A percentile compares a stretch with the other conserved stretches of the same genome.
Evolutionary conservation across 2,113 vertebrate genomes (phyloP).

Genomic region (Prochilodus magdalenae): DNA sequence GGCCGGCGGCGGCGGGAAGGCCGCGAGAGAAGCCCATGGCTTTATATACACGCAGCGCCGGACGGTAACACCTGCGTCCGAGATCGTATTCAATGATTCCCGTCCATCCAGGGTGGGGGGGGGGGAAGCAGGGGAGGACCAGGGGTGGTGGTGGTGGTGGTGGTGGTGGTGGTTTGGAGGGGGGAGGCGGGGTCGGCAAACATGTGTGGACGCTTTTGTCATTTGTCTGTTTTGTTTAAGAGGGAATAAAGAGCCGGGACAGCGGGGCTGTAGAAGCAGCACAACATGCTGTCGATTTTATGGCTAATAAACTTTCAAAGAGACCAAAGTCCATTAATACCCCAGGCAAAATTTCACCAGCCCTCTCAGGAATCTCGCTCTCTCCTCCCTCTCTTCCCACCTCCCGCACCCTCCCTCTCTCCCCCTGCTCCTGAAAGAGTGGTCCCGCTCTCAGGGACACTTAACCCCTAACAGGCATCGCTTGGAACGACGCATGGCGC

Average conservation of each 20-base stretch:
- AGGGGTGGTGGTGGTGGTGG: neutral
- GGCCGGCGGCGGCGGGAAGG: constrained; percentile 71
- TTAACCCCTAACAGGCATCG: constrained; percentile 29
- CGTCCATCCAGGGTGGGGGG: constrained; percentile 50
- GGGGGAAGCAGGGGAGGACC: neutral
- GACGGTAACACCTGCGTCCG: constrained; percentile 74
- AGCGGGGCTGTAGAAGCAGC: constrained; percentile 74
- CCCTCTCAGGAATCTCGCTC: constrained; percentile 80
- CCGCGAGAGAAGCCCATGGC: constrained; percentile 73
- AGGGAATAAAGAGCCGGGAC: constrained; percentile 67
- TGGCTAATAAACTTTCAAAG: constrained; percentile 96
- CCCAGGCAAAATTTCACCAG: constrained; percentile 80
- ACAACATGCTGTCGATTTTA: constrained; percentile 87
- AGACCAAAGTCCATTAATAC: constrained; percentile 88
- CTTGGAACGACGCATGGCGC: neutral
- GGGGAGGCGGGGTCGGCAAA: constrained; percentile 48
- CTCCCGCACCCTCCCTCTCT: neutral
- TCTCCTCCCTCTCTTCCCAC: constrained; percentile 69
- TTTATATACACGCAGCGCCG: constrained; percentile 73
- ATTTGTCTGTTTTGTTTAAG: constrained; percentile 73
- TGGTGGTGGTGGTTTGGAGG: no score
- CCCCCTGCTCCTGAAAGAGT: neutral
- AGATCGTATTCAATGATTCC: constrained; percentile 61
- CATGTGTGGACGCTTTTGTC: constrained; percentile 64
- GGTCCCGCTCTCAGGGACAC: neutral